A percentile compares a stretch with the other conserved stretches of the same genome.
Evolutionary conservation across 1,140 invertebrate genomes (phyloP).

Genomic region (Papilio polytes): DNA sequence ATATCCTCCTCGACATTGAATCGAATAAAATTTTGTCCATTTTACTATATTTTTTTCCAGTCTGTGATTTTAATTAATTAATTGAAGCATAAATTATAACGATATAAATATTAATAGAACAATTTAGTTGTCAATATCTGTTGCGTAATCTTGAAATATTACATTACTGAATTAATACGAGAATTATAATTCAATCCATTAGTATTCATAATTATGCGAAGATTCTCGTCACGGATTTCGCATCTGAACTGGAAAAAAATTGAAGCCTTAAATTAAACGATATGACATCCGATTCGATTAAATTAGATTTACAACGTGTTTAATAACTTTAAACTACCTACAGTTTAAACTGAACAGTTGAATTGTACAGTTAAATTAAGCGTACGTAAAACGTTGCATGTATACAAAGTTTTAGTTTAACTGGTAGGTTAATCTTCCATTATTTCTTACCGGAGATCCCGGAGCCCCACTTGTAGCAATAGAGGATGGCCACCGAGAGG

Average conservation of each 20-base stretch:
- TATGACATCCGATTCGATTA: constrained; percentile 1
- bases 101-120: neutral
- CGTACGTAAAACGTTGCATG: too few relatives aligned
- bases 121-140: constrained; percentile 17
- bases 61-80: constrained; percentile 19
- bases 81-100: constrained; percentile 21
- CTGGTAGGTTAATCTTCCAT: too few relatives aligned
- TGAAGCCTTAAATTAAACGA: neutral
- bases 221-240: neutral
- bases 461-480: too few relatives aligned
- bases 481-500: too few relatives aligned
- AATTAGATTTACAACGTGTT: neutral
- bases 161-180: constrained; percentile 11
- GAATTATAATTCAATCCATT: constrained; percentile 14
- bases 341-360: too few relatives aligned
- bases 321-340: neutral
- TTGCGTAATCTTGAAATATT: constrained; percentile 1
- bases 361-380: too few relatives aligned
- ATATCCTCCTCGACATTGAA: constrained; percentile 15
- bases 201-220: constrained; percentile 18
- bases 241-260: neutral
- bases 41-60: constrained; percentile 11
- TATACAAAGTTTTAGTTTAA: too few relatives aligned
- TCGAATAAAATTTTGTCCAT: neutral
- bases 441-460: too few relatives aligned